Evolutionary conservation across 2,797 vertebrate genomes (phyloP).

Genomic region (Luscinia megarhynchos): DNA sequence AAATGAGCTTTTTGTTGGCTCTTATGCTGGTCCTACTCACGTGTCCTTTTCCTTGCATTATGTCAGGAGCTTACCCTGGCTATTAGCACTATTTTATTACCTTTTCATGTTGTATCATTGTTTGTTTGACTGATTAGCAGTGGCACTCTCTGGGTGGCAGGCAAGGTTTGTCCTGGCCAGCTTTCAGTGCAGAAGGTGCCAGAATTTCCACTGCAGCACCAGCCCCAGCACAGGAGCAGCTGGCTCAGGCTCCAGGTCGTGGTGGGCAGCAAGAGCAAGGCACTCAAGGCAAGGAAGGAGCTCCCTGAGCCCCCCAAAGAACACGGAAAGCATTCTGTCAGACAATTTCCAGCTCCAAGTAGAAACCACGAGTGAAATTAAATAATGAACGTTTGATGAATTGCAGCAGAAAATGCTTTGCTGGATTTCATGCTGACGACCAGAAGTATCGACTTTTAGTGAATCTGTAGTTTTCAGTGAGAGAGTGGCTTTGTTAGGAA

Average conservation of each 20-base stretch:
- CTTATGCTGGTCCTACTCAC: background rate
- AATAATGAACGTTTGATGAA: background rate
- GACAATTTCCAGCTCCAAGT: background rate
- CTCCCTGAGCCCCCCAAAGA: background rate
- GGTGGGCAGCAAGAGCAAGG: background rate
- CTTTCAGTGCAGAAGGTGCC: background rate
- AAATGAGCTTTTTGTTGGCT: background rate
- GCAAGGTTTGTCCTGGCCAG: background rate
- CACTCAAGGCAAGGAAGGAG: background rate
- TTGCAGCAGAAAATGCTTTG: background rate
- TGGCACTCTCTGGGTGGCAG: background rate
- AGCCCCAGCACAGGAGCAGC: rapidly evolving
- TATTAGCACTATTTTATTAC: background rate
- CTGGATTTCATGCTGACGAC: background rate
- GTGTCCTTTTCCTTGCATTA: background rate
- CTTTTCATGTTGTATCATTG: background rate
- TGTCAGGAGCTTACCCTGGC: background rate
- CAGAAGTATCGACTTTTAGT: background rate
- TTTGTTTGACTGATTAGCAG: background rate
- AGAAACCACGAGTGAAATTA: background rate
- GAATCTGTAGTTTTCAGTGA: slow-evolving; percentile 8
- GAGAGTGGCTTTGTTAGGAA: slow-evolving; percentile 10
- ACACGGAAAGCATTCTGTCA: background rate
- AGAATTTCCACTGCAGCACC: background rate
- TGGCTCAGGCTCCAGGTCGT: background rate